Evolutionary conservation across 2,888 invertebrate genomes (phyloP).

Genomic region (Platypus cylindrus): DNA sequence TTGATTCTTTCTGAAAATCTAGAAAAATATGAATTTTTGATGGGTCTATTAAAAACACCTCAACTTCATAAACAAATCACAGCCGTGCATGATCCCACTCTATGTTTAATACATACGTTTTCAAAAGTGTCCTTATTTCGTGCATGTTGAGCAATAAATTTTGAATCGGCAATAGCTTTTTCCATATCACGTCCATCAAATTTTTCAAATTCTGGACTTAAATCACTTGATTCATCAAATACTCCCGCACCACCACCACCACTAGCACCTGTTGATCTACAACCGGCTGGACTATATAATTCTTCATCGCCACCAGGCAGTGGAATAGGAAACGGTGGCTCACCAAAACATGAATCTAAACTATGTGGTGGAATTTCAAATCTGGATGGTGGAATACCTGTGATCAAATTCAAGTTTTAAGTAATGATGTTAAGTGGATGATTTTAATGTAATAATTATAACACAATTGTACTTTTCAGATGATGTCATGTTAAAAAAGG

Average conservation of each 20-base stretch:
- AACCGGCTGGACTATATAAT: slow-evolving; percentile 58
- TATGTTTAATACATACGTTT: slow-evolving; percentile 76
- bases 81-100: too few relatives aligned
- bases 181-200: slow-evolving; percentile 75
- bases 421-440: not conserved
- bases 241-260: too few relatives aligned
- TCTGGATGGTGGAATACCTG: slow-evolving; percentile 35
- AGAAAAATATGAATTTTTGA: too few relatives aligned
- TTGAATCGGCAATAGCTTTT: slow-evolving; percentile 82
- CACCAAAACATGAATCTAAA: slow-evolving; percentile 51
- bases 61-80: too few relatives aligned
- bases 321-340: slow-evolving; percentile 54
- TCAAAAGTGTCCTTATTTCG: slow-evolving; percentile 91
- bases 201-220: slow-evolving; percentile 72
- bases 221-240: slow-evolving; percentile 46
- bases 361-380: slow-evolving; percentile 52
- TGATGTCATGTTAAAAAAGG: too few relatives aligned
- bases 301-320: slow-evolving; percentile 72
- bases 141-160: slow-evolving; percentile 91
- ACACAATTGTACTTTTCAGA: too few relatives aligned
- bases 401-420: too few relatives aligned
- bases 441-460: slow-evolving; percentile 1
- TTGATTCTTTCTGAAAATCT: too few relatives aligned
- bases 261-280: too few relatives aligned
- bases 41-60: too few relatives aligned